These are phyloP conservation scores for Erinaceus europaeus DNA, from an alignment of 2,113 vertebrate genomes.

Conservation along the genomic window DNA sequence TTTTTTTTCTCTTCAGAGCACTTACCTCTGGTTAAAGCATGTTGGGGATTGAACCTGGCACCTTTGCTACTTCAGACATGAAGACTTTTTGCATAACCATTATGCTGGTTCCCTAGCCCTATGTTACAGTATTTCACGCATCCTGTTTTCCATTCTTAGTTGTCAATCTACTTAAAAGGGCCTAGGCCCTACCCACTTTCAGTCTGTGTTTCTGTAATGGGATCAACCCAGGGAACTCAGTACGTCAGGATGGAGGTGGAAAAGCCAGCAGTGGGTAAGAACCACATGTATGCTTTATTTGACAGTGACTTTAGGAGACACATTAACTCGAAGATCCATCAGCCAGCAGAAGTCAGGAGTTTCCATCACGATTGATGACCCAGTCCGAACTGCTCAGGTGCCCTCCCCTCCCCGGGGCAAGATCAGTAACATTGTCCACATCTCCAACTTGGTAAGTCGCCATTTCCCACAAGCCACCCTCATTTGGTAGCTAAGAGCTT, in stretches of 20 bases:
- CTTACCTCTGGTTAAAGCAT: too few relatives aligned
- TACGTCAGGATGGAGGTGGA: neutral
- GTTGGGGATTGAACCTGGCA: too few relatives aligned
- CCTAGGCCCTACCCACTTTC: neutral
- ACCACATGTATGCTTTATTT: neutral
- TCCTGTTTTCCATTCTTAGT: too few relatives aligned
- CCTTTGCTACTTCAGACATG: too few relatives aligned
- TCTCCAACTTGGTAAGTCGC: conserved; percentile 90
- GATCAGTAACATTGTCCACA: conserved; percentile 88
- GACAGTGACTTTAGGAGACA: conserved; percentile 88
- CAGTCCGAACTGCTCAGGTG: conserved; percentile 85
- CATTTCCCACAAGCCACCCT: neutral
- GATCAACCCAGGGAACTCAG: too few relatives aligned
- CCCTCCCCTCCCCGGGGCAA: conserved; percentile 89
- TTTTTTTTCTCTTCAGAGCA: too few relatives aligned
- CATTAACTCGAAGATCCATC: conserved; percentile 90
- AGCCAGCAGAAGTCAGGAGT: conserved; percentile 92
- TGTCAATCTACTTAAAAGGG: neutral
- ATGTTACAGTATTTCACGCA: neutral
- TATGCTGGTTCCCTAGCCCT: too few relatives aligned
- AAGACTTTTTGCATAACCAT: too few relatives aligned
- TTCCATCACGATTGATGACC: conserved; percentile 92
- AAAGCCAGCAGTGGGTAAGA: neutral
- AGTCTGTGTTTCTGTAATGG: neutral
- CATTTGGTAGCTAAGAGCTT: neutral